A percentile compares a stretch with the other conserved stretches of the same genome.
phyloP scores from a whole-genome alignment of 1,140 invertebrate genomes.

The Thalassaphorura encarpata region DNA sequence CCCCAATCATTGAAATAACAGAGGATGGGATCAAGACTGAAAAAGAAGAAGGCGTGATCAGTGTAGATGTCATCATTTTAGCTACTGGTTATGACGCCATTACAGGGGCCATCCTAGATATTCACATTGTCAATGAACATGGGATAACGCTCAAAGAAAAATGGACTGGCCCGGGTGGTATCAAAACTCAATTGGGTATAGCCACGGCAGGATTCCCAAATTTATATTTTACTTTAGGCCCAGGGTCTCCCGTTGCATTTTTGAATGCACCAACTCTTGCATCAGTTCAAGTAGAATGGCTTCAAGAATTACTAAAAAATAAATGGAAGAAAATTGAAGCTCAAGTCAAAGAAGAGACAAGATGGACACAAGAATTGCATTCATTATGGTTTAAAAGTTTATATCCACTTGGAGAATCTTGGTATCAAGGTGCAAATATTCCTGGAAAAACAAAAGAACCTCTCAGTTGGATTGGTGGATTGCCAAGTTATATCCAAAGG shows the following conservation, averaged over 20 bases:
- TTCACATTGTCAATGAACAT: background rate
- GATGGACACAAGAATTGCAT: background rate
- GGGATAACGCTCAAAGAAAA: background rate
- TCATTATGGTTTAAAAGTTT: background rate
- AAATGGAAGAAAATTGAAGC: background rate
- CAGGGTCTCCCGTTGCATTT: constrained; percentile 6
- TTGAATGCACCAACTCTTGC: background rate
- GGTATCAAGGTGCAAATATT: constrained; percentile 16
- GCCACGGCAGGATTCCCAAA: background rate
- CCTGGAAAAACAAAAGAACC: constrained; percentile 13
- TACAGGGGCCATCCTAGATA: constrained; percentile 4
- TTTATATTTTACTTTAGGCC: constrained; percentile 4
- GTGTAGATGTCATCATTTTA: background rate
- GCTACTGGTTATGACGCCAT: constrained; percentile 1
- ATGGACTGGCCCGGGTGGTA: constrained; percentile 3
- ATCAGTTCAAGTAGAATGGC: background rate
- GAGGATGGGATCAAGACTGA: constrained; percentile 1
- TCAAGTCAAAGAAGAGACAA: background rate
- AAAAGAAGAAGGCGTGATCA: background rate
- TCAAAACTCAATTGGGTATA: background rate
- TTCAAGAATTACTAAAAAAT: background rate
- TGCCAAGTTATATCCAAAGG: background rate
- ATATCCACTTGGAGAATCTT: background rate
- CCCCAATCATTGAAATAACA: constrained; percentile 5
- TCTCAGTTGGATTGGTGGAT: constrained; percentile 2